Base-by-base conservation (phyloP, 2,113 vertebrate genomes). In the Sinosuthora webbiana region DNA sequence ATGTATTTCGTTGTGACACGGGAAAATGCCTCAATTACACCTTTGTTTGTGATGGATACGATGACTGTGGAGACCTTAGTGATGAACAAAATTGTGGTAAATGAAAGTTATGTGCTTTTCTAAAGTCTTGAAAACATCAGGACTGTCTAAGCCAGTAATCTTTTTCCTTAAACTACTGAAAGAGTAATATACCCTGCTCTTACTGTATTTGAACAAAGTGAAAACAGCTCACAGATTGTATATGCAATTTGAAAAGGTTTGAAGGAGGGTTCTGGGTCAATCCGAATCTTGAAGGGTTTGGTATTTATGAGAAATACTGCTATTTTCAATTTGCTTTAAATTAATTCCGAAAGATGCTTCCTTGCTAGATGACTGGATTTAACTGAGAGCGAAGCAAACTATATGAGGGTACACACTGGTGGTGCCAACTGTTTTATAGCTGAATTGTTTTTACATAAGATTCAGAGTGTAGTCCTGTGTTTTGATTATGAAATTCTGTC, bases 41-140 rank as follows among this genome's bases (percentile, higher is more conserved):
- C 74, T 98, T 98, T 30, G 97, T 99, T 63, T 99, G 99, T 95
- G 99, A 99, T 37, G 99, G 99, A 5, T 99, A 99, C 4, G 98
- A 99, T 53, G 99, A 99, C 97, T 99, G 99, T 82, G 99, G 99
- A 73, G 99, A 99, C 91, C 97, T 99, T 87, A 99, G 99, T 0
- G 99, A 99, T 21, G 99, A 99, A 69, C 98, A 98, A 15, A 98
- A 97, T 94, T 99, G 99, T 95, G 98, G 99, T 99, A 97, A 98
- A 98, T 94, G 15, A 11, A 70, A 71, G 18, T 55, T 27, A 45
- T 63, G 21, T 76, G 25, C 15, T 80, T 87, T 83, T 82, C 27
- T 83, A 2, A 65, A 82, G 27, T 79, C 16, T 79, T 50, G 65
- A 60, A 69, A 15, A 25, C 23, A 77, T 8, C 64, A 78, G 8